Conservation (phyloP, 2,113 vertebrate genomes). For the Trichomycterus rosablanca region DNA sequence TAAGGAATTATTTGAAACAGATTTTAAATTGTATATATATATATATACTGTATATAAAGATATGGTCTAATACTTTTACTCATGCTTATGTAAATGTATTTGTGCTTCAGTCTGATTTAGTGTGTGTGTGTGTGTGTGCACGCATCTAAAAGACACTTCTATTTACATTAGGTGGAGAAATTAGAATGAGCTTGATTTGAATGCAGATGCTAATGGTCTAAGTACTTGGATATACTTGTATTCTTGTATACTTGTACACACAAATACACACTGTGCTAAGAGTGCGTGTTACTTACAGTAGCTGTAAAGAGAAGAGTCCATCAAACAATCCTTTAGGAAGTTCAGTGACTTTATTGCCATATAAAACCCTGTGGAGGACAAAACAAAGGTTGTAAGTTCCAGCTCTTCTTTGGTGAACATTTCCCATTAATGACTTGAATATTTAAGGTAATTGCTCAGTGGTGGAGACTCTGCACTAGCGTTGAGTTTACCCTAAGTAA, state of each 20-base stretch:
- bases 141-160: too few relatives aligned
- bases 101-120: too few relatives aligned
- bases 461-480: too few relatives aligned
- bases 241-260: background rate
- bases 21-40: too few relatives aligned
- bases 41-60: too few relatives aligned
- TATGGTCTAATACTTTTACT: too few relatives aligned
- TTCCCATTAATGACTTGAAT: background rate
- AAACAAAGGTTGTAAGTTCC: background rate
- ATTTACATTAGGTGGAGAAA: too few relatives aligned
- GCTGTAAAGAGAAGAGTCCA: constrained; percentile 91
- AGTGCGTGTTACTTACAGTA: constrained; percentile 84
- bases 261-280: background rate
- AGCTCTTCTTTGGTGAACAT: background rate
- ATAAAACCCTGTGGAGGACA: constrained; percentile 80
- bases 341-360: constrained; percentile 98
- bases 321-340: constrained; percentile 94
- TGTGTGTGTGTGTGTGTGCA: background rate
- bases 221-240: too few relatives aligned
- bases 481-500: too few relatives aligned
- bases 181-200: too few relatives aligned
- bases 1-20: too few relatives aligned
- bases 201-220: too few relatives aligned
- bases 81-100: background rate
- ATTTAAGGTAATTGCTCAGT: background rate